A percentile compares a stretch with the other conserved stretches of the same genome.
phyloP scores from a whole-genome alignment of 53 echinoderm and acorn worm genomes.

The Arbacia lixula region DNA sequence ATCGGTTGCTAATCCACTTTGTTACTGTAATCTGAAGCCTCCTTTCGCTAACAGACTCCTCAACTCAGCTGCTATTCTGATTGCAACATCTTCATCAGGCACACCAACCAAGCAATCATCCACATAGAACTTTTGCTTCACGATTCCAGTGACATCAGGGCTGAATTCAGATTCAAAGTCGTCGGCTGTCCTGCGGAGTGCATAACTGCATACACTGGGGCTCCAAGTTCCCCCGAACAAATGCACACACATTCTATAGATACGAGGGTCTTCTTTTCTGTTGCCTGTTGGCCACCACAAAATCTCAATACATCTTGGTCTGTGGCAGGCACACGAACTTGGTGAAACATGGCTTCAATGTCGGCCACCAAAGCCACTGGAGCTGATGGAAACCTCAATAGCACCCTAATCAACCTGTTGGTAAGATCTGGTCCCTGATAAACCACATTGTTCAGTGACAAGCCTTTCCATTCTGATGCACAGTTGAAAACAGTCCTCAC shows the following conservation, averaged over 20 bases:
- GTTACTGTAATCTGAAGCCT: conserved; percentile 56
- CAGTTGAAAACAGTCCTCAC: conserved; percentile 53
- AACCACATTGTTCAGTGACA: conserved; percentile 46
- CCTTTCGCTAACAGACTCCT: conserved; percentile 21
- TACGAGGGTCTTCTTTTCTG: conserved; percentile 1
- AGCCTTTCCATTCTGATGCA: conserved; percentile 8
- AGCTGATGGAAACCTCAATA: conserved; percentile 44
- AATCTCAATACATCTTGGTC: conserved; percentile 49
- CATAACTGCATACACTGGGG: conserved; percentile 58
- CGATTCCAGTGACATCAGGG: background rate
- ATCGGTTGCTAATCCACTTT: conserved; percentile 57
- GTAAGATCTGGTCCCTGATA: conserved; percentile 55
- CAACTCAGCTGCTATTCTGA: conserved; percentile 51
- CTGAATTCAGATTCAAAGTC: background rate
- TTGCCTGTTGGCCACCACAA: conserved; percentile 43
- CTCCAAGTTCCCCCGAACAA: conserved; percentile 58
- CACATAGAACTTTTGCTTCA: conserved; percentile 20
- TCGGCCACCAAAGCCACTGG: conserved; percentile 58
- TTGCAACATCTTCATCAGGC: conserved; percentile 43
- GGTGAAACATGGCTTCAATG: conserved; percentile 63
- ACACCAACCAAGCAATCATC: conserved; percentile 63
- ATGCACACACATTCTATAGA: conserved; percentile 54
- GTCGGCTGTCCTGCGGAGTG: conserved; percentile 41
- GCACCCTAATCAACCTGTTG: conserved; percentile 47
- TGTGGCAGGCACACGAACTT: conserved; percentile 32